Conservation (phyloP, 2,113 vertebrate species). For the Larimichthys crocea region DNA sequence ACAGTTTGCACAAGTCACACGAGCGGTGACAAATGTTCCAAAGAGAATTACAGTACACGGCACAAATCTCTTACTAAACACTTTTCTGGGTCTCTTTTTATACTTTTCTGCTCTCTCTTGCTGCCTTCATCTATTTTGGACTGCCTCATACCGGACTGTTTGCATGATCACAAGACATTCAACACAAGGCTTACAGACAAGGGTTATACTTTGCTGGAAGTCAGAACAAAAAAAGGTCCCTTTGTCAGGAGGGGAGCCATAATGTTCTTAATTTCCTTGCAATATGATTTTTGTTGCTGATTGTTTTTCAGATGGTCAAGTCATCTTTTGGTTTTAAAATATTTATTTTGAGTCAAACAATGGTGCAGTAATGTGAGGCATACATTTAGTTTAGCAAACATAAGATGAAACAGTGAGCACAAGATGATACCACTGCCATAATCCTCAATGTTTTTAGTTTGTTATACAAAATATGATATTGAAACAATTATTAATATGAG, state of each 20-base stretch:
- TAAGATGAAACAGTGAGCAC: slow-evolving; percentile 16
- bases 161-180: slow-evolving; percentile 72
- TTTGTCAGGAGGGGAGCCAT: slow-evolving; percentile 59
- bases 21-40: slow-evolving; percentile 60
- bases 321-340: slow-evolving; percentile 25
- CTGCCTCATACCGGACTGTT: slow-evolving; percentile 30
- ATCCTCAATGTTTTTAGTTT: not conserved
- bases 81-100: slow-evolving; percentile 31
- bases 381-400: not conserved
- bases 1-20: slow-evolving; percentile 72
- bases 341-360: slow-evolving; percentile 33
- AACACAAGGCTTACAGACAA: slow-evolving; percentile 57
- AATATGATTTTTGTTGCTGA: slow-evolving; percentile 42
- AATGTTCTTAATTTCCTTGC: slow-evolving; percentile 53
- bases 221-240: slow-evolving; percentile 63
- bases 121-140: slow-evolving; percentile 58
- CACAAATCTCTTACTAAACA: slow-evolving; percentile 30
- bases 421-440: slow-evolving; percentile 29
- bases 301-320: slow-evolving; percentile 36
- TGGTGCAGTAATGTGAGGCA: not conserved
- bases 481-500: not conserved
- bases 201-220: slow-evolving; percentile 63
- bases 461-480: not conserved
- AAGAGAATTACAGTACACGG: slow-evolving; percentile 56
- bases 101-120: slow-evolving; percentile 23